Evolutionary conservation across 2,888 invertebrate species (phyloP), one percentile per base, ranked within the genome.

Genomic region (Trissoscelio sp.): DNA sequence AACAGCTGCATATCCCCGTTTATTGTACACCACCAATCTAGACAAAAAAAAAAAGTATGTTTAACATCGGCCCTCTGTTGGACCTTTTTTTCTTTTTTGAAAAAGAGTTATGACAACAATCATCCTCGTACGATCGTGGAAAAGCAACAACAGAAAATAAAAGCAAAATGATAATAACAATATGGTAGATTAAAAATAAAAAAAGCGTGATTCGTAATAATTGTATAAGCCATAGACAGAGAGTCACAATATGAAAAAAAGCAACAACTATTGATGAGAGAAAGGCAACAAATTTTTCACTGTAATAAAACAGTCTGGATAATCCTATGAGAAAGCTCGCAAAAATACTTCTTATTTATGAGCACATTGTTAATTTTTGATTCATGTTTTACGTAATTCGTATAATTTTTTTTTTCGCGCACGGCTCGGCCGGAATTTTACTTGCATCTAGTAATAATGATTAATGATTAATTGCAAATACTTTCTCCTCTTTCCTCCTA

Each of bases 361-460:
- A 89, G 87, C 88, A 89, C 89, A 89, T 89, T 90, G 89, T 90
- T 91, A 89, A 88, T 89, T 88, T 89, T 89, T 88, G n/a, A 89
- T 89, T 90, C 89, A 88, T 86, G 88, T 89, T 75, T 87, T 85
- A 85, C 86, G 86, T 86, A 87, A 87, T 86, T 88, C 85, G 86
- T 87, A 87, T 6, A 31, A 18, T 48, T 18, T 62, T 85, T 88
- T 85, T 85, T 88, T 85, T 86, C 85, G 86, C 82, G 73, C 83
- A 87, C 86, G 83, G 81, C 81, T 73, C 81, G 57, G 80, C 83
- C 82, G 82, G 51, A n/a, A 77, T 79, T 81, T 67, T 78, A 83
- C n/a, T 82, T 83, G 85, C 86, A 87, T 83, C 85, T 88, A 88
- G 87, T 87, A 88, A 83, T 87, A 88, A 87, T 84, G n/a, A 81